These are phyloP conservation scores for Epicauta chinensis DNA, from an alignment of 1,140 invertebrate species.

Conservation along the genomic window DNA sequence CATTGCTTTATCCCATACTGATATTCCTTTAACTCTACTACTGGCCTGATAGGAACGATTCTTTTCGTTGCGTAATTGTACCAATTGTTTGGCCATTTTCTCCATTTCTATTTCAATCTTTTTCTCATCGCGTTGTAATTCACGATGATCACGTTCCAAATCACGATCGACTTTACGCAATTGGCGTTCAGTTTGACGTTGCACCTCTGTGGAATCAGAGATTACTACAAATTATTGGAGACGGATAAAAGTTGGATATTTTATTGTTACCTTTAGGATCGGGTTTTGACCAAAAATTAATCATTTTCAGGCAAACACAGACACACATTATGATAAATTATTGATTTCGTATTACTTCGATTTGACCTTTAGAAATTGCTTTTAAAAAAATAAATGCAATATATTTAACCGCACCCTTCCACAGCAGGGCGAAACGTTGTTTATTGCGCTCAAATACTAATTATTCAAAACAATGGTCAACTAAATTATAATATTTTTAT, in stretches of 20 bases:
- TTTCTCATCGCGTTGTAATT: constrained; percentile 83
- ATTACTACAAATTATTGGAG: too few species aligned
- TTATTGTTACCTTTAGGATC: constrained; percentile 40
- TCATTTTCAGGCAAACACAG: too few species aligned
- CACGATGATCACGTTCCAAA: constrained; percentile 70
- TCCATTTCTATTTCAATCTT: constrained; percentile 87
- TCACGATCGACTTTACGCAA: constrained; percentile 75
- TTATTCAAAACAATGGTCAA: too few species aligned
- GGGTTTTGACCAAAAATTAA: constrained; percentile 40
- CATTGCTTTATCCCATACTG: constrained; percentile 82
- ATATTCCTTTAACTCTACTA: constrained; percentile 66
- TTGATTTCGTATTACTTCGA: too few species aligned
- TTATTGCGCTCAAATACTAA: too few species aligned
- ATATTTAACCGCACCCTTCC: too few species aligned
- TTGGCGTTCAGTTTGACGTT: constrained; percentile 72
- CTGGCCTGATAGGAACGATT: constrained; percentile 70
- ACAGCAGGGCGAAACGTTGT: too few species aligned
- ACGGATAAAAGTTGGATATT: too few species aligned
- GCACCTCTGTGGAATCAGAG: constrained; percentile 77
- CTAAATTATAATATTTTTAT: too few species aligned
- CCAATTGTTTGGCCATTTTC: constrained; percentile 77
- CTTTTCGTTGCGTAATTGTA: constrained; percentile 83
- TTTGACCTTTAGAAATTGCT: too few species aligned
- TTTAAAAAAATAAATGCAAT: too few species aligned
- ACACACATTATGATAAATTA: too few species aligned